Base-by-base conservation (phyloP, 2,113 vertebrate genomes). In the Eublepharis macularius region DNA sequence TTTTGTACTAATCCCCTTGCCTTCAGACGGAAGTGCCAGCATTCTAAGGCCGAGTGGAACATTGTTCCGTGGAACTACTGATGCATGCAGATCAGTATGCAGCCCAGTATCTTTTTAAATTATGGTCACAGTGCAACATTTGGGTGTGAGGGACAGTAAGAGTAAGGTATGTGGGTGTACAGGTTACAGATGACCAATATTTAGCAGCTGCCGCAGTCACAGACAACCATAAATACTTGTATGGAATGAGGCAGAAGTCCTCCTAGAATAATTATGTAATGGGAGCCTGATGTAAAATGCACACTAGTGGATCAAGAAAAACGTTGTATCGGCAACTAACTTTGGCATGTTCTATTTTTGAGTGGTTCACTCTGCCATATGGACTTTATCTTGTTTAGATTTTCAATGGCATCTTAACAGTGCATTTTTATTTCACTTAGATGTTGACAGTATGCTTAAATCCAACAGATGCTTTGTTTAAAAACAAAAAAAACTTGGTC, bases 401-500 rank as follows among this genome's bases (percentile, higher is more conserved):
- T 47, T 4, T 77, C 74, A 12, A 21, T 19, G 75, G 83, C 80
- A 85, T 76, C 43, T 19, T 24, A 34, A 29, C 34, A 29, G 16
- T 39, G 21, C 74, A 12, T 47, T 72, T 36, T 82, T 82, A 41
- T 16, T 13, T 24, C 21, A 76, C 51, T 81, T 34, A 51, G 66
- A 36, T 51, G 34, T 66, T 69, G 65, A 47, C 57, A 26, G 24
- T 79, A 10, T 16, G 4, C 9, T 82, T 43, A n/a, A 74, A 80
- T 72, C 26, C 29, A 73, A 12, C 49, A 73, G 69, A 74, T 74
- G 81, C 60, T 66, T 47, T 26, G n/a, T 6, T 84, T 11, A 68
- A 76, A 49, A 36, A 49, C 36, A 57, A 57, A 2, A 95, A 96
- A 96, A 94, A 83, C 76, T 72, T 74, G 80, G 74, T 89, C 80